Base-by-base conservation (phyloP, 1,140 invertebrate species). In the Thalassaphorura encarpata region DNA sequence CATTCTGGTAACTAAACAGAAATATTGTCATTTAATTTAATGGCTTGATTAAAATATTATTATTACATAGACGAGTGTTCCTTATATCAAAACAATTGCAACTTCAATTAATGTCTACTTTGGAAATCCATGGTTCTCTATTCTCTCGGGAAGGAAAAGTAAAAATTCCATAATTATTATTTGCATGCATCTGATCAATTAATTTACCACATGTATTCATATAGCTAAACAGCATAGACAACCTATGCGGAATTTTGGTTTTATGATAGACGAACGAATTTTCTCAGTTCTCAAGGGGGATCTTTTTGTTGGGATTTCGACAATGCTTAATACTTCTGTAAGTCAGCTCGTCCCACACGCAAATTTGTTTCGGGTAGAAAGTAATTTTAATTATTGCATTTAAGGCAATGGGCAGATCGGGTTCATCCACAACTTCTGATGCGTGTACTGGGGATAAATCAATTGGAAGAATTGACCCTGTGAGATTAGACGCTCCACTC, bases 11-110 rank as follows among this genome's bases (percentile, higher is more conserved):
- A 55, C 3, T 54, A 3, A 23, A 27, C 4, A 21, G 42, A 18
- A 42, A 28, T 27, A 5, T n/a, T 26, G 13, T 13, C 6, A 49
- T 8, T 49, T 19, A 26, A 28, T 19, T 48, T 24, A 41, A 24
- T 21, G 26, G 21, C 28, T 52, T 52, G n/a, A 8, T 21, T 41
- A 11, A 26, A 24, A 13, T 52, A 41, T 18, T 26, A 21, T 27
- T 54, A 13, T 13, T 43, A 27, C 18, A 11, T 33, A 55, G 54
- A 56, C 40, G 24, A 33, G 50, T 26, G 54, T 49, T 11, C 54
- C 54, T 2, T 58, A 58, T 27, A 45, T 58, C 16, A 58, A 52
- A 28, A 52, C 56, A 26, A 39, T 58, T n/a, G 56, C 56, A 8
- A 40, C 27, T n/a, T 58, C 49, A 6, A n/a, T 56, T 21, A 19